Conservation (phyloP, 1,140 invertebrate species). For the Penaeus chinensis region DNA sequence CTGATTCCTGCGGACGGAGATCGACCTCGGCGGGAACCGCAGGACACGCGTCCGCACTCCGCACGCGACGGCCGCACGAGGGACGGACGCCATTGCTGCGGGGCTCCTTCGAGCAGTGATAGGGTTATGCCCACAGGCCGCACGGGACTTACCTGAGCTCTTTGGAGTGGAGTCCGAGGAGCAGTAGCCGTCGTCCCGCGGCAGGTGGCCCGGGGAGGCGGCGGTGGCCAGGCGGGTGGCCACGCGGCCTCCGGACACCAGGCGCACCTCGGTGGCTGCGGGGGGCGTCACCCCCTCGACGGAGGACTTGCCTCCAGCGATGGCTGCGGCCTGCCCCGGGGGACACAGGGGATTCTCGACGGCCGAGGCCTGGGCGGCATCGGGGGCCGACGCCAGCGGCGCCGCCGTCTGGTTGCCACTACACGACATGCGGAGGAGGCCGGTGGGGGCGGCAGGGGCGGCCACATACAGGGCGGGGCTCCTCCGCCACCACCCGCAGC, state of each 20-base stretch:
- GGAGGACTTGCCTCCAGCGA: constrained; percentile 10
- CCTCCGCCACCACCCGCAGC: neutral
- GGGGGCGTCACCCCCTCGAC: constrained; percentile 43
- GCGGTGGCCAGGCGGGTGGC: constrained; percentile 52
- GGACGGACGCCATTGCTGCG: neutral
- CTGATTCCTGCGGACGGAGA: neutral
- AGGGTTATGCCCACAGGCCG: neutral
- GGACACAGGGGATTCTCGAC: neutral
- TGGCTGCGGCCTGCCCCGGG: constrained; percentile 17
- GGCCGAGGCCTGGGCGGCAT: neutral
- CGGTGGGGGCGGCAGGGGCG: constrained; percentile 2
- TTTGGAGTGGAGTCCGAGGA: constrained; percentile 62
- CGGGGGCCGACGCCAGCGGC: constrained; percentile 23
- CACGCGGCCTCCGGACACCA: constrained; percentile 52
- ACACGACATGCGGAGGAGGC: constrained; percentile 28
- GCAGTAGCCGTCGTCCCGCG: constrained; percentile 59
- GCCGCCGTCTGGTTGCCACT: constrained; percentile 34
- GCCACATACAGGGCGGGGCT: constrained; percentile 27
- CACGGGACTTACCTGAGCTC: constrained; percentile 43
- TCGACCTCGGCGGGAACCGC: neutral
- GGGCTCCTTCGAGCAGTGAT: neutral
- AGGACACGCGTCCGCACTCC: neutral
- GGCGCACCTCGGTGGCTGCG: constrained; percentile 56
- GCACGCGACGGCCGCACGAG: neutral
- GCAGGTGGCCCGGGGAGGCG: constrained; percentile 13